Evolutionary conservation across 2,113 vertebrate genomes (phyloP), one percentile per base, ranked within the genome.

Genomic region (Tetrao urogallus): DNA sequence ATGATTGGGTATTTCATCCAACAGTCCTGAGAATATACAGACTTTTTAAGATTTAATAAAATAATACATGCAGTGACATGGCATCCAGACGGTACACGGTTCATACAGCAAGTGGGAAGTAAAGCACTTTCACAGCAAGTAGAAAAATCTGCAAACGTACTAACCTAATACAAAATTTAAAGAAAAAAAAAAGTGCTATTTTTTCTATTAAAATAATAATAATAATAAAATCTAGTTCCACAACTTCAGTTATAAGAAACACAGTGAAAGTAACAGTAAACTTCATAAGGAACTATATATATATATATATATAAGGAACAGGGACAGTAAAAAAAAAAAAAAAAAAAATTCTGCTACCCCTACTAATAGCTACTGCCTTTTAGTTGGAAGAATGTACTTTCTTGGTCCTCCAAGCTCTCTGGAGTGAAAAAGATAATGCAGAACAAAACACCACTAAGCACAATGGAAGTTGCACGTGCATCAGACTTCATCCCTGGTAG

Each of bases 11-110:
- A 56, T 48, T 78, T 25, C 61, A 54, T 28, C 24, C 52, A 61
- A 82, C 28, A 69, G 28, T 50, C 15, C 3, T 0, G 11, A 43
- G 57, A 63, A 69, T 74, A 52, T 1, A 22, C 0, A 45, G 1
- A 6, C 1, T 10, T 64, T 45, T 82, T 18, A 60, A 85, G 78
- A 58, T 30, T 22, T 48, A 54, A 28, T 3, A n/a, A 27, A 64
- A 22, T 21, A 3, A 28, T 22, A 47, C 10, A 47, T 20, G 22
- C 61, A 78, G 22, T 43, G 22, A 50, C 42, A 20, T 1, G 11
- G 10, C 25, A 87, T 50, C 10, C 28, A 48, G 43, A 86, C 81
- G 47, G 30, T 25, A 47, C 15, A 32, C 5, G 17, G 40, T 7
- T 32, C 5, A 65, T 3, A 71, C 7, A 86, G 6, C 54, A 0